These are phyloP conservation scores for Poeciliopsis turneri DNA, from an alignment of 2,797 vertebrate genomes.

Conservation along the genomic window DNA sequence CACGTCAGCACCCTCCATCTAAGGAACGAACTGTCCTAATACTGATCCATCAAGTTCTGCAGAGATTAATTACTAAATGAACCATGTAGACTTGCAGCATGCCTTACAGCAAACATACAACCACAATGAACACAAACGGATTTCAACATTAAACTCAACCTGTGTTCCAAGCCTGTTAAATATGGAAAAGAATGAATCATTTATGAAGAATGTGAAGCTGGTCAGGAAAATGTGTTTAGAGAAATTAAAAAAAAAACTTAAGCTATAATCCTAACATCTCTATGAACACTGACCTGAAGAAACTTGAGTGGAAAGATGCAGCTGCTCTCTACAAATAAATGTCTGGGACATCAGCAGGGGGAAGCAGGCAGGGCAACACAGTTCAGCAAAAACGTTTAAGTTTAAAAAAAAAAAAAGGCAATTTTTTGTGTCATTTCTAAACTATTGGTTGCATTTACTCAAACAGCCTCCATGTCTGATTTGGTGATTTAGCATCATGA, in stretches of 20 bases:
- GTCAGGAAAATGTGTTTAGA: background rate
- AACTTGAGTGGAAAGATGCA: conserved; percentile 14
- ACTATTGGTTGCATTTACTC: background rate
- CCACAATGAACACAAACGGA: background rate
- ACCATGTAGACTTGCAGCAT: background rate
- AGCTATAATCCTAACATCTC: background rate
- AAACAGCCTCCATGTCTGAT: background rate
- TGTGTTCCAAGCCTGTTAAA: background rate
- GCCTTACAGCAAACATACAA: conserved; percentile 20
- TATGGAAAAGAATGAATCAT: background rate
- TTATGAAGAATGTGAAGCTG: background rate
- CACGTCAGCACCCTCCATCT: background rate
- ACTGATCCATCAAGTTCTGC: background rate
- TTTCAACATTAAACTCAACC: background rate
- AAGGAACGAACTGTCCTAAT: background rate
- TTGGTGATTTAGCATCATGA: background rate
- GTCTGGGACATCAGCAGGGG: conserved; percentile 55
- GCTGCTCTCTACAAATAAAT: conserved; percentile 39
- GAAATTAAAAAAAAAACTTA: background rate
- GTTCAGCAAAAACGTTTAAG: conserved; percentile 6
- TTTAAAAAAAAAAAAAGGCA: background rate
- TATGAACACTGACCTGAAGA: background rate
- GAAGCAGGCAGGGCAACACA: conserved; percentile 16
- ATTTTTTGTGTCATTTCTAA: background rate
- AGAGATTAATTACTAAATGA: background rate